phyloP scores from a whole-genome alignment of 2,113 vertebrate genomes.

The Daboia siamensis region DNA sequence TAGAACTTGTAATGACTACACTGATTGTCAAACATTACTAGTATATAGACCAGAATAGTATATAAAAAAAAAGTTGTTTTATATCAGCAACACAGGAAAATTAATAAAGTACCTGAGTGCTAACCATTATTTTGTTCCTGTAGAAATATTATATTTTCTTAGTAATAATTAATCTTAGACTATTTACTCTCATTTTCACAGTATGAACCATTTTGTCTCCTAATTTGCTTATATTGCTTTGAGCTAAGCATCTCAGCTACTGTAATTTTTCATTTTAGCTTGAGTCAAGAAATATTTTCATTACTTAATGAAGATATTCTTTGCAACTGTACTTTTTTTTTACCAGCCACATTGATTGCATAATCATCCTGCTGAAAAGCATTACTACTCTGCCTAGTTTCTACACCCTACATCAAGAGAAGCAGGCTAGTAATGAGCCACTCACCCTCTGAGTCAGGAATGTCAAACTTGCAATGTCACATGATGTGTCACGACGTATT shows the following conservation, averaged over 20 bases:
- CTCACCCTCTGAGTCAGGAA: neutral
- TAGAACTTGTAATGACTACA: neutral
- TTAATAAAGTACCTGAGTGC: slow-evolving; percentile 25
- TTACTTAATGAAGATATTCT: slow-evolving; percentile 59
- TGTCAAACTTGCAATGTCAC: too few relatives aligned
- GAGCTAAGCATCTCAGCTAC: slow-evolving; percentile 67
- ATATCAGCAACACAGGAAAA: neutral
- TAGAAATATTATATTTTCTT: slow-evolving; percentile 53
- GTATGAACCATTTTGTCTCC: slow-evolving; percentile 62
- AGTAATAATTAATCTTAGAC: slow-evolving; percentile 67
- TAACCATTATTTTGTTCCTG: slow-evolving; percentile 49
- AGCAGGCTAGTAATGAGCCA: too few relatives aligned
- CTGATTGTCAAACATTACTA: neutral
- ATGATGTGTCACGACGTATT: too few relatives aligned
- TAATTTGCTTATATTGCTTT: slow-evolving; percentile 76
- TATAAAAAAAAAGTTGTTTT: neutral
- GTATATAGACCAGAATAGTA: slow-evolving; percentile 9
- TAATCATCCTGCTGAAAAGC: slow-evolving; percentile 69
- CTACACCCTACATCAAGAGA: neutral
- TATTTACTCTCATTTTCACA: slow-evolving; percentile 74
- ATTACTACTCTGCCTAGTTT: neutral
- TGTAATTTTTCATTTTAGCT: slow-evolving; percentile 75
- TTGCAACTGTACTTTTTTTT: slow-evolving; percentile 65
- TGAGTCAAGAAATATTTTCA: slow-evolving; percentile 62
- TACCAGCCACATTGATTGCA: slow-evolving; percentile 56